Conservation (phyloP, 1,140 invertebrate species). For the Orchestia grillus region DNA sequence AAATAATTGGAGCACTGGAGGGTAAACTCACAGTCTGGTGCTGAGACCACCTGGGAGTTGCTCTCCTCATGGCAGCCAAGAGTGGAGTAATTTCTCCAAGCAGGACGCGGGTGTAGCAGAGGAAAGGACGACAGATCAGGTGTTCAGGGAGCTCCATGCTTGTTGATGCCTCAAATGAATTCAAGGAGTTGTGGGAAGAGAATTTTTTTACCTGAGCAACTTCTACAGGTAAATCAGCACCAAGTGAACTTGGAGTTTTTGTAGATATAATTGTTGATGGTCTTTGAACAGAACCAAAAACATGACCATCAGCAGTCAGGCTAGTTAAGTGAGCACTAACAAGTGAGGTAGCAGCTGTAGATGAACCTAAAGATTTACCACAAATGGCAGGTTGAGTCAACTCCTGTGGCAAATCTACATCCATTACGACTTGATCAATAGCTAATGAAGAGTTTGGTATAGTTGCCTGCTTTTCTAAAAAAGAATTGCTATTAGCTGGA, state of each 20-base stretch:
- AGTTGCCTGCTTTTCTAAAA: neutral
- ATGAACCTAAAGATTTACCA: neutral
- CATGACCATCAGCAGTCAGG: neutral
- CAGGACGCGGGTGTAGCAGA: constrained; percentile 62
- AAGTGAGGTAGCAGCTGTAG: neutral
- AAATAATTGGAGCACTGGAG: too few relatives aligned
- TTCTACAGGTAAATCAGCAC: neutral
- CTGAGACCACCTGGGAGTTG: constrained; percentile 59
- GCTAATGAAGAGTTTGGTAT: neutral
- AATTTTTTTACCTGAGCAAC: neutral
- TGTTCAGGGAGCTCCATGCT: neutral
- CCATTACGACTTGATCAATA: neutral
- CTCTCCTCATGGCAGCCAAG: constrained; percentile 61
- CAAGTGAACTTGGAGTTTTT: neutral
- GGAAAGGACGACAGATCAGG: constrained; percentile 41
- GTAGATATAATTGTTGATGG: neutral
- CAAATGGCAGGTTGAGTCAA: neutral
- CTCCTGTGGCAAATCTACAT: neutral
- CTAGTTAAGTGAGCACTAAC: neutral
- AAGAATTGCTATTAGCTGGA: neutral
- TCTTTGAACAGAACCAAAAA: neutral
- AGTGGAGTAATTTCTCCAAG: constrained; percentile 63
- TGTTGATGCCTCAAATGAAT: neutral
- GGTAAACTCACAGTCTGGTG: constrained; percentile 58
- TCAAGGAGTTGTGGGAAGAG: neutral